phyloP scores from a whole-genome alignment of 2,888 invertebrate species.

The Nomada ruficornis region DNA sequence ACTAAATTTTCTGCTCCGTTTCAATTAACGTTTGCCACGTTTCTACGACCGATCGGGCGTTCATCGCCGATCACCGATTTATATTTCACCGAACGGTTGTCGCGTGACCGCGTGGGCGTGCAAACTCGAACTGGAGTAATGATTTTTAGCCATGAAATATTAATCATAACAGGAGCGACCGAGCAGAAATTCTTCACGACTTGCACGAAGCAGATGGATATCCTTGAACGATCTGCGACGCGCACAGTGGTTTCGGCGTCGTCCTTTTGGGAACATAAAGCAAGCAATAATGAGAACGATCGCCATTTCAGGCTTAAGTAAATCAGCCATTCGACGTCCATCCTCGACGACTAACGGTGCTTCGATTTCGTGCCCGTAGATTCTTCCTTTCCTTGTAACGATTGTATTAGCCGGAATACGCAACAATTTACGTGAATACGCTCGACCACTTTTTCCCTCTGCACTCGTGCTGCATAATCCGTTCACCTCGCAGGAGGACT shows the following conservation, averaged over 20 bases:
- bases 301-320: conserved; percentile 27
- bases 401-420: conserved; percentile 49
- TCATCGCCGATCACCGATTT: neutral
- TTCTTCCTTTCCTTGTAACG: conserved; percentile 32
- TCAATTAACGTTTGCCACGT: conserved; percentile 1
- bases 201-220: neutral
- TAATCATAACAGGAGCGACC: too few species aligned
- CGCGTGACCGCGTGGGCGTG: conserved; percentile 32
- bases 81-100: conserved; percentile 8
- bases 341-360: conserved; percentile 48
- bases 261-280: neutral
- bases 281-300: conserved; percentile 30
- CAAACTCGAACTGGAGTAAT: conserved; percentile 30
- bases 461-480: conserved; percentile 30
- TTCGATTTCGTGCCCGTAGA: conserved; percentile 46
- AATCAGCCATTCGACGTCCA: conserved; percentile 31
- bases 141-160: too few species aligned
- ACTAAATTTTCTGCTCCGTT: neutral
- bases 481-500: conserved; percentile 50
- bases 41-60: neutral
- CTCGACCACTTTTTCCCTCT: conserved; percentile 17
- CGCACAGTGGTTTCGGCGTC: neutral
- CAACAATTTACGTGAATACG: conserved; percentile 48
- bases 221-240: too few species aligned
- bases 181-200: neutral